Base-by-base conservation (phyloP, 2,113 vertebrate genomes). In the Nycticryphes semicollaris region DNA sequence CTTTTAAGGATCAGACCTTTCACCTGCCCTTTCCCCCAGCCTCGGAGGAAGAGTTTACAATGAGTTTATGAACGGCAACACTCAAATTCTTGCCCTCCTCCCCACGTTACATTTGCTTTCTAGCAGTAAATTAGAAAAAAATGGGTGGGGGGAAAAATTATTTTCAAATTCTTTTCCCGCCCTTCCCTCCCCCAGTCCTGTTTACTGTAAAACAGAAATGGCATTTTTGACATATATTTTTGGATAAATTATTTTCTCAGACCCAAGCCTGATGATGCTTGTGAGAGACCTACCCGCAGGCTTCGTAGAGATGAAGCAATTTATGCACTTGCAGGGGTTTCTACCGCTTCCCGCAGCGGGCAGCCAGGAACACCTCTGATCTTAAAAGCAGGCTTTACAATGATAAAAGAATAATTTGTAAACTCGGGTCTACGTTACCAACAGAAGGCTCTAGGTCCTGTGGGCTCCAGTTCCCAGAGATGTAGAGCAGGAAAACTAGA, bases 1-100 rank as follows among this genome's bases (percentile, higher is more conserved):
- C 96, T 97, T 97, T 98, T 97, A 98, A 98, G 96, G 96, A 91
- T 97, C 96, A 96, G 91, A 86, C 75, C 91, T 98, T 97, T 78
- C 20, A 37, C 63, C 17, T 87, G 81, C 90, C 45, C 86, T 54
- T 95, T 77, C 57, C 48, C 88, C 79, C 81, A 87, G 87, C 50
- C 78, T 89, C 4, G 11, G 47, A 91, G 48, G 56, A 92, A 74
- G 45, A 86, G 83, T 88, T 89, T 87, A 66, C 60, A 87, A 30
- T 0, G 8, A 80, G 27, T 76, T 87, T 75, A 93, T 57, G 68
- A 82, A 60, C 24, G 75, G 35, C 53, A 48, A 76, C 0, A 1
- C 51, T 68, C 67, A 93, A 62, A 81, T 76, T 57, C 56, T 93
- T 27, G 56, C 86, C 93, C 84, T 95, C 66, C 87, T 84, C 82